phyloP scores from a whole-genome alignment of 2,888 invertebrate species.

The Tillus elongatus region DNA sequence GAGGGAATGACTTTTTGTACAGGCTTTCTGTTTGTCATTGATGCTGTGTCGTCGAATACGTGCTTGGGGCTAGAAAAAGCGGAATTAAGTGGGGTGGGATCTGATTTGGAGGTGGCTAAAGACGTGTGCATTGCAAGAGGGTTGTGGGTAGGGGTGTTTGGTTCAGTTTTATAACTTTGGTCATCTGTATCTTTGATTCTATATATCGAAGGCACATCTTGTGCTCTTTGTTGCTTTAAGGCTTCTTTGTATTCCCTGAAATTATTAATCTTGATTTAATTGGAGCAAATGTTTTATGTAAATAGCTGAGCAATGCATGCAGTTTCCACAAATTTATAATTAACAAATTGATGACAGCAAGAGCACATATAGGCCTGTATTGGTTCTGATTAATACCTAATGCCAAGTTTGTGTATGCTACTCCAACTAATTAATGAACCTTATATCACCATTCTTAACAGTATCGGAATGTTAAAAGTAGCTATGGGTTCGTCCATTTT shows the following conservation, averaged over 20 bases:
- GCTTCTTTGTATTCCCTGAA: constrained; percentile 84
- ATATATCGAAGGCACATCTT: constrained; percentile 62
- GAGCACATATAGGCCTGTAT: too few species aligned
- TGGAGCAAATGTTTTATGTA: too few species aligned
- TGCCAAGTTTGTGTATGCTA: too few species aligned
- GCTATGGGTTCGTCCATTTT: too few species aligned
- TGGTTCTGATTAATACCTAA: too few species aligned
- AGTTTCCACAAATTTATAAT: too few species aligned
- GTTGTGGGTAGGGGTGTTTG: constrained; percentile 46
- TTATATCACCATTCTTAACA: too few species aligned
- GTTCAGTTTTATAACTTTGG: constrained; percentile 46
- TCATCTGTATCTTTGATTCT: constrained; percentile 55
- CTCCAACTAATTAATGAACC: too few species aligned
- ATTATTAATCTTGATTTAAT: too few species aligned
- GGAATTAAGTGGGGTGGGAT: constrained; percentile 42
- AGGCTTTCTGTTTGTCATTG: constrained; percentile 49
- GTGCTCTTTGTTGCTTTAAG: constrained; percentile 72
- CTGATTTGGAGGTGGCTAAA: constrained; percentile 42
- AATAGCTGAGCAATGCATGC: too few species aligned
- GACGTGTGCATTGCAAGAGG: constrained; percentile 26
- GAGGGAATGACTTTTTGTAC: constrained; percentile 74
- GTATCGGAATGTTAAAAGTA: too few species aligned
- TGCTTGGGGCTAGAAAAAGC: constrained; percentile 48
- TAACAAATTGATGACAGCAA: too few species aligned
- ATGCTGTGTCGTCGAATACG: constrained; percentile 46